Evolutionary conservation across 1,140 invertebrate species (phyloP), one percentile per base, ranked within the genome.

Genomic region (Leptoteleia sp.): DNA sequence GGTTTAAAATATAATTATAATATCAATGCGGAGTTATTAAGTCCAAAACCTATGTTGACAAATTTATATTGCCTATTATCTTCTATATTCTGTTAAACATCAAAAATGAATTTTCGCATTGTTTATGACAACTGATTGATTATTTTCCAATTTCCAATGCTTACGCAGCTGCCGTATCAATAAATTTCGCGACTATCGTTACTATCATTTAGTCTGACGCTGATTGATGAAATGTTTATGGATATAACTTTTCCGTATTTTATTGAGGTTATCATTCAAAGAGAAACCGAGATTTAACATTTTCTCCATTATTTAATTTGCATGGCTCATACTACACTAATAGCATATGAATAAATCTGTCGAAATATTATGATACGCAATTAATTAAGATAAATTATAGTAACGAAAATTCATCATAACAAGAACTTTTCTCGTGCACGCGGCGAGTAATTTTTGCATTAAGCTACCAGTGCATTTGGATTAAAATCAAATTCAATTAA

Each of bases 61-160:
- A 25, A 35, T 38, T 33, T 17, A 45, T 12, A 55, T 37, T 43
- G 38, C 45, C 62, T 54, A 54, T 54, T 42, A 29, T 22, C n/a
- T 5, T 19, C n/a, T 8, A n/a, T 19, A 12, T 4, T 1, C 1
- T 52, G 16, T 6, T 42, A 1, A n/a, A 3, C 13, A 38, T 52
- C 16, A 19, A 37, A 25, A 43, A 55, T 19, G 22, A 55, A 55
- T 31, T 50, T 15, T 55, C 12, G 22, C 37, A 16, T 38, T 47
- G 72, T 70, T 70, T 54, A 59, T 59, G n/a, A 13, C 16, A 38
- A 11, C 54, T 82, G 81, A 82, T 82, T 79, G 76, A 82, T 82
- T 81, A 81, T 81, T 64, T 77, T 64, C 38, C 48, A 70, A 79
- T 65, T 82, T 82, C 55, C 47, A 81, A 61, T 55, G 73, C 77